These are phyloP conservation scores for Neoascia interrupta DNA, from an alignment of 2,888 invertebrate genomes.

Conservation along the genomic window DNA sequence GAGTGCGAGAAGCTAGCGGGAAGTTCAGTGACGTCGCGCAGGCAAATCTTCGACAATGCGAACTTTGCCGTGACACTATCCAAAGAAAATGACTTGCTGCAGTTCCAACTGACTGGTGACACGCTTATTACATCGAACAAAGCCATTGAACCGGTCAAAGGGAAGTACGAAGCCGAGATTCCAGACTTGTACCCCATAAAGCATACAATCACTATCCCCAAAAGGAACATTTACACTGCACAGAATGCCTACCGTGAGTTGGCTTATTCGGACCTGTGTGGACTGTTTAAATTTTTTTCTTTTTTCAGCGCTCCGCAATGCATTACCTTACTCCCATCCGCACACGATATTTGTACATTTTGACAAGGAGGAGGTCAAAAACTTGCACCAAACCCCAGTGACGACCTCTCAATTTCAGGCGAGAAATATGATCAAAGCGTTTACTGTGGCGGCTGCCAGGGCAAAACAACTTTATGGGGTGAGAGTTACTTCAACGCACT, in stretches of 20 bases:
- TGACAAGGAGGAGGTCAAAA: conserved; percentile 84
- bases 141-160: conserved; percentile 82
- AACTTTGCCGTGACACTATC: conserved; percentile 82
- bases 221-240: conserved; percentile 84
- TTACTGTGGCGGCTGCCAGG: conserved; percentile 87
- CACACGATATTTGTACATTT: conserved; percentile 90
- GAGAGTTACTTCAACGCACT: neutral
- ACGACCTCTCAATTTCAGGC: conserved; percentile 85
- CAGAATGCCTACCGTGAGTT: conserved; percentile 87
- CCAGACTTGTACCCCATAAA: conserved; percentile 89
- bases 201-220: conserved; percentile 82
- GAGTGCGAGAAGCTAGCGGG: conserved; percentile 85
- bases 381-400: conserved; percentile 85
- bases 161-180: conserved; percentile 81
- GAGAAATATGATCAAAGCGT: conserved; percentile 86
- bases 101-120: conserved; percentile 85
- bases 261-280: no score
- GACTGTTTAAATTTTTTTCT: no score
- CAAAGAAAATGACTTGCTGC: conserved; percentile 83
- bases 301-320: conserved; percentile 72
- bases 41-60: conserved; percentile 83
- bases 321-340: conserved; percentile 78
- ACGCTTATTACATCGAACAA: conserved; percentile 84
- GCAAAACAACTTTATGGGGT: conserved; percentile 82
- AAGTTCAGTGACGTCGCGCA: conserved; percentile 81